Evolutionary conservation across 2,888 invertebrate species (phyloP).

Genomic region (Epiblema foenella): DNA sequence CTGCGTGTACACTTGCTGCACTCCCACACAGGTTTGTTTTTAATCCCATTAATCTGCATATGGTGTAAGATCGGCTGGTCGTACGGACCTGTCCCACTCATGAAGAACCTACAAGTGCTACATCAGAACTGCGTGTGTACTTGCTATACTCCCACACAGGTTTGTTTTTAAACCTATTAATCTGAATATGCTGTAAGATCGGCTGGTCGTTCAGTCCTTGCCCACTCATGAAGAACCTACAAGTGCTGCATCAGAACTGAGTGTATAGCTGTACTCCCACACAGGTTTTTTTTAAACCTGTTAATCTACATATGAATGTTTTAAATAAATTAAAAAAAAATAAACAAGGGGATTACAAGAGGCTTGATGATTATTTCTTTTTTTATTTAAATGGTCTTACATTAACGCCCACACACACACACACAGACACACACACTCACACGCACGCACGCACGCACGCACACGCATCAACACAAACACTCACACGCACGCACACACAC

Average conservation of each 20-base stretch:
- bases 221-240: conserved; percentile 90
- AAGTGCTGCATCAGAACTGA: conserved; percentile 96
- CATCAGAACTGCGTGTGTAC: conserved; percentile 98
- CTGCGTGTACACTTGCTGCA: conserved; percentile 95
- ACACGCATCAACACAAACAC: too few relatives aligned
- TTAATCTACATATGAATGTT: too few relatives aligned
- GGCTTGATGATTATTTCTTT: too few relatives aligned
- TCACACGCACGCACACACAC: too few relatives aligned
- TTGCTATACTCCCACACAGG: conserved; percentile 95
- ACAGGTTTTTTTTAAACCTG: too few relatives aligned
- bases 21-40: conserved; percentile 89
- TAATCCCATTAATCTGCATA: not conserved
- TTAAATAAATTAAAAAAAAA: too few relatives aligned
- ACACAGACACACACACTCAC: too few relatives aligned
- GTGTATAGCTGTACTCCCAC: conserved; percentile 96
- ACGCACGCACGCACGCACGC: too few relatives aligned
- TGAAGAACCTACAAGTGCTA: conserved; percentile 92
- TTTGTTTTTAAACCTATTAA: conserved; percentile 51
- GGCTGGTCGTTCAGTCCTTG: conserved; percentile 98
- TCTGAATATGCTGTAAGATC: conserved; percentile 90
- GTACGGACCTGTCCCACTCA: conserved; percentile 93
- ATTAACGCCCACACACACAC: too few relatives aligned
- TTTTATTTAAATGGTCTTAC: too few relatives aligned
- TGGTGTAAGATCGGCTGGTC: conserved; percentile 99
- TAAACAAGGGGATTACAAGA: too few relatives aligned